A percentile compares a stretch with the other conserved stretches of the same genome.
phyloP scores from a whole-genome alignment of 2,888 invertebrate species.

The Dryadula phaetusa region DNA sequence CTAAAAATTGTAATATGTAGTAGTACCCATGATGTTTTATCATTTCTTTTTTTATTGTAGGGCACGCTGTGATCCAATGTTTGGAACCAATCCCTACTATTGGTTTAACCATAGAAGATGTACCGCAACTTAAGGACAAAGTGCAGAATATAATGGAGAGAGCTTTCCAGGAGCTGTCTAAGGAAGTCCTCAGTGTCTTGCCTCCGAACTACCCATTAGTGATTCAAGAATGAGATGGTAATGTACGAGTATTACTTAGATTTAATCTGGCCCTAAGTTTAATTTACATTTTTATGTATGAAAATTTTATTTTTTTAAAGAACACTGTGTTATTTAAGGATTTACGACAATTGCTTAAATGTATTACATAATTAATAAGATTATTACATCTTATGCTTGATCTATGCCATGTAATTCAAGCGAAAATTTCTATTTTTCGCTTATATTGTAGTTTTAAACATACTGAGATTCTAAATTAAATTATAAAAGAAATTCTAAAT shows the following conservation, averaged over 20 bases:
- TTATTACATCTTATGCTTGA: background rate
- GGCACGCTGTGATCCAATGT: conserved; percentile 81
- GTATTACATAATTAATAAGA: background rate
- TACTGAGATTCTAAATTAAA: background rate
- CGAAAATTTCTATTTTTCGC: background rate
- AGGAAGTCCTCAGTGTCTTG: conserved; percentile 75
- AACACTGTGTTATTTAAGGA: no score
- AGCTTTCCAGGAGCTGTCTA: conserved; percentile 77
- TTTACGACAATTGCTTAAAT: no score
- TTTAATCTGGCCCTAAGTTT: background rate
- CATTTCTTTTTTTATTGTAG: conserved; percentile 59
- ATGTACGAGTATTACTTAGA: background rate
- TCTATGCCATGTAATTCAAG: background rate
- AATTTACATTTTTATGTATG: background rate
- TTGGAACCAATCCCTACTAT: conserved; percentile 81
- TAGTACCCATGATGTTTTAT: no score
- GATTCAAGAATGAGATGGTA: conserved; percentile 50
- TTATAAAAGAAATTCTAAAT: conserved; percentile 1
- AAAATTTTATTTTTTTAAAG: background rate
- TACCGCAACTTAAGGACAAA: conserved; percentile 76
- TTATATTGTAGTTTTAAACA: background rate
- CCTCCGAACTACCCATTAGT: conserved; percentile 80
- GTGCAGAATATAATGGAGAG: conserved; percentile 79
- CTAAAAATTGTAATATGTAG: no score
- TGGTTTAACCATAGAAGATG: conserved; percentile 77